Percentiles rank a stretch among this genome's conserved stretches.
Evolutionary conservation across 2,113 vertebrate genomes (phyloP).

Genomic region (Todiramphus chloris): DNA sequence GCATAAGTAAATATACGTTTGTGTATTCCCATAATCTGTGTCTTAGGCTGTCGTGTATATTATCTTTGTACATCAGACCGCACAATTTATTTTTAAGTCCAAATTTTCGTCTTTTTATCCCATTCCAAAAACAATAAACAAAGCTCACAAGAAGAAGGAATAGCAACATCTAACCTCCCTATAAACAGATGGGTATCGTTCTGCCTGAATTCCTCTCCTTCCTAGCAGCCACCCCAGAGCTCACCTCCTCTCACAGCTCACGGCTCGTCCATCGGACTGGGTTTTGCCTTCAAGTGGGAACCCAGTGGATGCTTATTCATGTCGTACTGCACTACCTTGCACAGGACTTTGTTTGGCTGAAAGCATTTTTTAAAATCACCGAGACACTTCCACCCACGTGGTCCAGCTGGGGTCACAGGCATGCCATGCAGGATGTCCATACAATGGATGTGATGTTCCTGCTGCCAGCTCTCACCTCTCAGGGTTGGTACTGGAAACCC

Average conservation of each 20-base stretch:
- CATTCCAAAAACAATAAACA: conserved; percentile 54
- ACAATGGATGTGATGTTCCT: neutral
- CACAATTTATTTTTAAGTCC: conserved; percentile 20
- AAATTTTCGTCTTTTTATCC: conserved; percentile 46
- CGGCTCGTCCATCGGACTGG: neutral
- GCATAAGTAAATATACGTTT: neutral
- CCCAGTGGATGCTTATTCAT: neutral
- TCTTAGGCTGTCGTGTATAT: conserved; percentile 15
- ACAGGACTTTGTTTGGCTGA: neutral
- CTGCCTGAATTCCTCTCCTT: neutral
- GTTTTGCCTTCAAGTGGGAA: neutral
- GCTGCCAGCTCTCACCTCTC: neutral
- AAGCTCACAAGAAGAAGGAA: neutral
- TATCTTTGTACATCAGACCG: conserved; percentile 36
- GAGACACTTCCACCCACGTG: neutral
- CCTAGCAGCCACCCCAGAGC: neutral
- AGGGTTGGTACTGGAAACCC: neutral
- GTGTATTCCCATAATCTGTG: neutral
- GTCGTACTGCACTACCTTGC: neutral
- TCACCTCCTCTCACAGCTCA: neutral
- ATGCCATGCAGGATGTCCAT: rapidly evolving
- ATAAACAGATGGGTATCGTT: conserved; percentile 26
- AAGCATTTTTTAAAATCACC: neutral
- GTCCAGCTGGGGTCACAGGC: neutral
- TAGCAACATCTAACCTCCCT: conserved; percentile 10